These are phyloP conservation scores for Aporophyla nigra DNA, from an alignment of 2,888 invertebrate species.

Conservation along the genomic window DNA sequence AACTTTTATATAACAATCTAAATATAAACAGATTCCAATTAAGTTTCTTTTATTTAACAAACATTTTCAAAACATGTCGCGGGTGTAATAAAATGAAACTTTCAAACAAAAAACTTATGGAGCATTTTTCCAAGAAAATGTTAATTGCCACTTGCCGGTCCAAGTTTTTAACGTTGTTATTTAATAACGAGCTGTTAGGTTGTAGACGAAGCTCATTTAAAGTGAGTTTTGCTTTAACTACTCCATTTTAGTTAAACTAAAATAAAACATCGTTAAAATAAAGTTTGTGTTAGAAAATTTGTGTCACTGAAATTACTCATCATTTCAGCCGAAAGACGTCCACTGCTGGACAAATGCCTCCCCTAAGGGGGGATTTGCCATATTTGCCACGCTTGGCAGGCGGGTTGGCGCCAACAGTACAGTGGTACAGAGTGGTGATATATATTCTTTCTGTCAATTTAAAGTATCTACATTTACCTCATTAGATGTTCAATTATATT, in stretches of 20 bases:
- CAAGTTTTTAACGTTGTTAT: constrained; percentile 61
- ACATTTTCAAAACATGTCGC: constrained; percentile 32
- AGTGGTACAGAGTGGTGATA: too few relatives aligned
- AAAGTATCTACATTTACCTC: too few relatives aligned
- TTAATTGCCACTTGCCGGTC: constrained; percentile 55
- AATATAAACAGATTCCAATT: constrained; percentile 22
- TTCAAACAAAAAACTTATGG: constrained; percentile 37
- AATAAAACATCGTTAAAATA: constrained; percentile 16
- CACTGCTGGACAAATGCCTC: too few relatives aligned
- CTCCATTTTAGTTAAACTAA: constrained; percentile 40
- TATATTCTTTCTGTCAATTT: too few relatives aligned
- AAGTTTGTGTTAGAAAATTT: background rate
- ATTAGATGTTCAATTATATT: too few relatives aligned
- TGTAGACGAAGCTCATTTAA: constrained; percentile 44
- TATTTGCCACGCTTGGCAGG: too few relatives aligned
- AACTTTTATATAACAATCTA: constrained; percentile 2
- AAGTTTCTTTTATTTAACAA: constrained; percentile 7
- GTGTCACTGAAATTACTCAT: too few relatives aligned
- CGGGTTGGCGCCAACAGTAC: too few relatives aligned
- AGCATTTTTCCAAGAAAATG: constrained; percentile 57
- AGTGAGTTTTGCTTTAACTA: constrained; percentile 48
- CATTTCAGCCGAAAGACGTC: too few relatives aligned
- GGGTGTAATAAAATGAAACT: constrained; percentile 34
- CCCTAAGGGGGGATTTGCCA: too few relatives aligned
- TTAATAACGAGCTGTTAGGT: constrained; percentile 62